These are phyloP conservation scores for Lepidurus arcticus DNA, from an alignment of 1,140 invertebrate species.

Conservation along the genomic window DNA sequence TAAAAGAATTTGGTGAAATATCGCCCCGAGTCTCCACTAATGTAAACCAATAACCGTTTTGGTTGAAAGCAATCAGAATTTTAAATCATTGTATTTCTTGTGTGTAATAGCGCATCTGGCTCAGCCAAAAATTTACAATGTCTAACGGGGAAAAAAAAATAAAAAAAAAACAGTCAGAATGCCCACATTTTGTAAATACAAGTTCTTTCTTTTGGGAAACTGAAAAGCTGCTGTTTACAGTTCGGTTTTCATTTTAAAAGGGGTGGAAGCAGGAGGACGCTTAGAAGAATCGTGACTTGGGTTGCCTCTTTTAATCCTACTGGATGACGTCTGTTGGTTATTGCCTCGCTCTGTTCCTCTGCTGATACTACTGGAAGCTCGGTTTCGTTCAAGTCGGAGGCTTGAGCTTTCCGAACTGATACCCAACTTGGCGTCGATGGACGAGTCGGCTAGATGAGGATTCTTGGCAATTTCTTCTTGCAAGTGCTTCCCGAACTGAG, in stretches of 20 bases:
- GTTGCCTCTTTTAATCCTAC: background rate
- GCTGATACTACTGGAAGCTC: background rate
- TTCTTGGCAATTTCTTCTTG: slow-evolving; percentile 24
- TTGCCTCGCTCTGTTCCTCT: background rate
- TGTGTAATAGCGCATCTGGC: background rate
- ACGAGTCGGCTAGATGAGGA: slow-evolving; percentile 31
- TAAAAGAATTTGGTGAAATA: background rate
- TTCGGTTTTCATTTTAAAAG: background rate
- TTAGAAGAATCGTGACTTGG: background rate
- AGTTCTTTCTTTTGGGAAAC: background rate
- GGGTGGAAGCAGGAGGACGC: background rate
- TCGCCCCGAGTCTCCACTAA: background rate
- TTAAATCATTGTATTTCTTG: background rate
- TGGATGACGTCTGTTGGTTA: background rate
- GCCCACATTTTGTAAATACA: background rate
- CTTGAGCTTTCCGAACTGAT: slow-evolving; percentile 23
- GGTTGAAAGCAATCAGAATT: background rate
- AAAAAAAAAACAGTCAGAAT: background rate
- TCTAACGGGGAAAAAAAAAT: background rate
- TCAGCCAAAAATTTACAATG: background rate
- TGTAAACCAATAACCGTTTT: slow-evolving; percentile 3
- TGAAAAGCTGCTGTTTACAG: background rate
- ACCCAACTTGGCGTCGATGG: slow-evolving; percentile 21
- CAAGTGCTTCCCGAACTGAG: slow-evolving; percentile 25
- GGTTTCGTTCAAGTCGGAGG: background rate